Percentiles rank a stretch among this genome's conserved stretches.
phyloP scores from a whole-genome alignment of 2,113 vertebrate species.

The Centropristis striata region DNA sequence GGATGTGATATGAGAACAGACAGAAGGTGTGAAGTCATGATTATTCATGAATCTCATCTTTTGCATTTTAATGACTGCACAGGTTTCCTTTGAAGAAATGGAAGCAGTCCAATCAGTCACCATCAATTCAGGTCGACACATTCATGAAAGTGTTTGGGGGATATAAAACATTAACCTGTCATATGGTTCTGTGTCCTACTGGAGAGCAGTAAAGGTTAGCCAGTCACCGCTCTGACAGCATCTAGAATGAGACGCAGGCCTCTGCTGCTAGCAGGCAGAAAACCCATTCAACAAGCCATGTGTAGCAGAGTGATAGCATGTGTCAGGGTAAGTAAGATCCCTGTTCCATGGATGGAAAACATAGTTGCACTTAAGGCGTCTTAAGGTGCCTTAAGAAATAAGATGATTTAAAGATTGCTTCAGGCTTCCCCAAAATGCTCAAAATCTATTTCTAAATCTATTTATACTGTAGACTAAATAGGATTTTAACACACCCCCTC shows the following conservation, averaged over 20 bases:
- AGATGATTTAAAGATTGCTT: neutral
- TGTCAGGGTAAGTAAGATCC: neutral
- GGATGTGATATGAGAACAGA: slow-evolving; percentile 38
- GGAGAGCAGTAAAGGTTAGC: slow-evolving; percentile 39
- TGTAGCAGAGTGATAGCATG: slow-evolving; percentile 22
- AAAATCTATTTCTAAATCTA: neutral
- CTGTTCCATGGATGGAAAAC: slow-evolving; percentile 19
- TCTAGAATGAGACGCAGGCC: slow-evolving; percentile 36
- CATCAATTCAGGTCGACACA: slow-evolving; percentile 1
- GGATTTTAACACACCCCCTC: neutral
- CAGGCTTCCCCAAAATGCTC: neutral
- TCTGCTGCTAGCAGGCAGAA: neutral
- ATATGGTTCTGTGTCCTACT: slow-evolving; percentile 15
- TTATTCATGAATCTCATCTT: slow-evolving; percentile 34
- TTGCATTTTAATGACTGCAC: slow-evolving; percentile 48
- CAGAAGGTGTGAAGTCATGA: slow-evolving; percentile 25
- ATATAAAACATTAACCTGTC: slow-evolving; percentile 58
- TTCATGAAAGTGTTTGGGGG: slow-evolving; percentile 26
- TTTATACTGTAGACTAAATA: neutral
- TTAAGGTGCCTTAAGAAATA: neutral
- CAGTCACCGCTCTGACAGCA: slow-evolving; percentile 23
- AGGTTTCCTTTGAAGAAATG: slow-evolving; percentile 23
- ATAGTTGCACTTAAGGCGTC: slow-evolving; percentile 10
- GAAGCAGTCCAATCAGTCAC: slow-evolving; percentile 6
- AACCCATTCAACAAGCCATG: slow-evolving; percentile 23